phyloP scores from a whole-genome alignment of 2,113 vertebrate genomes.

The Centrocercus urophasianus region DNA sequence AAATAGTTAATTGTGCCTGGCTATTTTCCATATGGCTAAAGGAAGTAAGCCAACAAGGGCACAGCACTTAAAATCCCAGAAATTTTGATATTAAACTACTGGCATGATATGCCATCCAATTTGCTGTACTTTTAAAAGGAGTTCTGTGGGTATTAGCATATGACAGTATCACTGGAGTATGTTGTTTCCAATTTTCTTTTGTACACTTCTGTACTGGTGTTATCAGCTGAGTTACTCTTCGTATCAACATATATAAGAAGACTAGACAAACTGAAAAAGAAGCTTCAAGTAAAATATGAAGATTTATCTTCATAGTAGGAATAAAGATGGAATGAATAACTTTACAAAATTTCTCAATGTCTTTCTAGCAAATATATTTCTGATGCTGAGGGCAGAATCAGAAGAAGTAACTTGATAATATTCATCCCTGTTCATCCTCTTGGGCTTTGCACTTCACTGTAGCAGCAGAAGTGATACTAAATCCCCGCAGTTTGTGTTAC shows the following conservation, averaged over 20 bases:
- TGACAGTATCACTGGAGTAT: not conserved
- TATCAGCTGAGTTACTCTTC: not conserved
- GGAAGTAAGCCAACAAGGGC: not conserved
- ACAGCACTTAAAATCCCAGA: not conserved
- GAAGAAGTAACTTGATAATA: not conserved
- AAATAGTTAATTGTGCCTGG: conserved; percentile 56
- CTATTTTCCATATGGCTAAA: conserved; percentile 26
- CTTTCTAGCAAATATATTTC: not conserved
- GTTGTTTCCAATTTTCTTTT: not conserved
- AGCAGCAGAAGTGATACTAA: not conserved
- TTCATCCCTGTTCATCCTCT: not conserved
- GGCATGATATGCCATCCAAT: not conserved
- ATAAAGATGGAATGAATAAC: not conserved
- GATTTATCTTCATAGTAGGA: not conserved
- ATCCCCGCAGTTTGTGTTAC: not conserved
- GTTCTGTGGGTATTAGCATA: not conserved
- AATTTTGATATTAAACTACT: not conserved
- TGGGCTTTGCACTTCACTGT: not conserved
- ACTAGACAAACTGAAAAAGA: not conserved
- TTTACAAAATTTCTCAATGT: not conserved
- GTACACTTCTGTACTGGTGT: not conserved
- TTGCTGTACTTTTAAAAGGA: not conserved
- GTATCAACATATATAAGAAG: not conserved
- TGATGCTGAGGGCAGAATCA: not conserved
- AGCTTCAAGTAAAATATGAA: not conserved